Percentiles rank a stretch among this genome's conserved stretches.
These are phyloP conservation scores for Crossoptilon crossoptilon DNA, from an alignment of 2,797 vertebrate species.

Conservation along the genomic window DNA sequence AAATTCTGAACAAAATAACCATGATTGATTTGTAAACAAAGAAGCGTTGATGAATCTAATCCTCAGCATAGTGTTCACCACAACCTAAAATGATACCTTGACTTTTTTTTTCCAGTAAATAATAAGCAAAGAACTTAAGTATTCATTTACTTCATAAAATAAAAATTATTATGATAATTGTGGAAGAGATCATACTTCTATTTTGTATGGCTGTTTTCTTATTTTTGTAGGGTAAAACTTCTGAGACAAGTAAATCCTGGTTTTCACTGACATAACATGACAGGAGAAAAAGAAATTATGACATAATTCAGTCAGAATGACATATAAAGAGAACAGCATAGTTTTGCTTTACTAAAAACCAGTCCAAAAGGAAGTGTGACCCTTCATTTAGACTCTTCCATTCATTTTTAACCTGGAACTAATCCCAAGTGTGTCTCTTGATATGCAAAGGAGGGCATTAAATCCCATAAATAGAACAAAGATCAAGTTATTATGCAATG, in stretches of 20 bases:
- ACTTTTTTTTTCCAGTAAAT: not conserved
- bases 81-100: not conserved
- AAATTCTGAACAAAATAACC: not conserved
- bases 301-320: not conserved
- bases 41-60: not conserved
- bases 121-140: not conserved
- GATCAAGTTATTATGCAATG: not conserved
- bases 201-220: not conserved
- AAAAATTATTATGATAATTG: not conserved
- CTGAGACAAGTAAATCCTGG: not conserved
- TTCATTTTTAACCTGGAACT: not conserved
- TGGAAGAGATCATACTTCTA: not conserved
- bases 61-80: fast-evolving
- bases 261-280: conserved; percentile 7
- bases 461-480: not conserved
- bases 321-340: not conserved
- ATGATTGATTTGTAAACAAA: not conserved
- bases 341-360: not conserved
- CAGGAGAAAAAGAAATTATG: not conserved
- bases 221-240: conserved; percentile 9
- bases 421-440: not conserved
- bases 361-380: not conserved
- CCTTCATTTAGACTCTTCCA: not conserved
- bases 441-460: not conserved
- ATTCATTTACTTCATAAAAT: not conserved